Conservation (phyloP, 2,797 vertebrate species). For the Ciconia nigra region DNA sequence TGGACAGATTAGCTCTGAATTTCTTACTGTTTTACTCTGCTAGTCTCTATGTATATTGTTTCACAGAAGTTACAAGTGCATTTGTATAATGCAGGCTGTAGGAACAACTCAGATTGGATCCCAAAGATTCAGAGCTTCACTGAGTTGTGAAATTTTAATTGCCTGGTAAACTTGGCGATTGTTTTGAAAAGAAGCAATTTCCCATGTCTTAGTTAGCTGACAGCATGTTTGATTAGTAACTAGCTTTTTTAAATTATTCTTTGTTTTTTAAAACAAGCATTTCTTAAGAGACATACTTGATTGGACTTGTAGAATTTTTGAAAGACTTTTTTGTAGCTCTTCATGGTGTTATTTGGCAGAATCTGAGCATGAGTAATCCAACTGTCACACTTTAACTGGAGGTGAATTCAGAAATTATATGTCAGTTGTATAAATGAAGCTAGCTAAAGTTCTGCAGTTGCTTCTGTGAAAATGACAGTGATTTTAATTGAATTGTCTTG, state of each 20-base stretch:
- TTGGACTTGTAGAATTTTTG: neutral
- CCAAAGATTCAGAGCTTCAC: neutral
- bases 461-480: constrained; percentile 37
- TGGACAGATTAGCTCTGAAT: neutral
- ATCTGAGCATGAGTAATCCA: constrained; percentile 29
- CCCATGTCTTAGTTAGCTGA: neutral
- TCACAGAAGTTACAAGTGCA: neutral
- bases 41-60: neutral
- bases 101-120: neutral
- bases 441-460: constrained; percentile 32
- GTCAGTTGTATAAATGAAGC: constrained; percentile 24
- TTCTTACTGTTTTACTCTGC: neutral
- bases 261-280: neutral
- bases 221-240: neutral
- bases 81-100: neutral
- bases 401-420: constrained; percentile 24
- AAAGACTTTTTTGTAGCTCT: constrained; percentile 4
- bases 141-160: neutral
- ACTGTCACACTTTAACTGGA: constrained; percentile 24
- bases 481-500: constrained; percentile 44
- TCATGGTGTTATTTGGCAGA: neutral
- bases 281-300: constrained; percentile 7
- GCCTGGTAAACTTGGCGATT: neutral
- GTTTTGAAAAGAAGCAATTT: constrained; percentile 8
- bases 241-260: neutral